Evolutionary conservation across 2,113 vertebrate genomes (phyloP), one percentile per base, ranked within the genome.

Genomic region (Echinops telfairi): DNA sequence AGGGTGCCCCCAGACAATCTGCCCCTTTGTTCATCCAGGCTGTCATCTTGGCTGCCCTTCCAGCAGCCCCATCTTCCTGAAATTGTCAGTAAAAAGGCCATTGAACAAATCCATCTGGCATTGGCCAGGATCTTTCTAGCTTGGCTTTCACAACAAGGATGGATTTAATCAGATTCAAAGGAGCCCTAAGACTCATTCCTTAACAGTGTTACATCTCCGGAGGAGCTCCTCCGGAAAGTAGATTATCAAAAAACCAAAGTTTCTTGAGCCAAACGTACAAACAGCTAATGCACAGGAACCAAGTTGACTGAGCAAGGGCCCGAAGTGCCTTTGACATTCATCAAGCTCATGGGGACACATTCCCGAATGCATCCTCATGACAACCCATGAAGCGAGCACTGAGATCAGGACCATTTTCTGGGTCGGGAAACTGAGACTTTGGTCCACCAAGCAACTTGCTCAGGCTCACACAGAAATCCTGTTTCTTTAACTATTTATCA

Each of bases 141-240:
- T 87, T 6, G 16, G 40, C 64, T 94, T 64, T 88, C 57, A 91
- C 78, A 91, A 66, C 6, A 31, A 77, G 84, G 82, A 84, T 92
- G 88, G 68, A 94, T 92, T 95, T 89, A 75, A 85, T 94, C 70
- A 95, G 90, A 95, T 93, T 92, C 62, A 93, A 85, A 90, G 60
- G 57, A 73, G 57, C 20, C 66, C 66, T 53, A 58, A 84, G 70
- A 89, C 68, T 81, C 66, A 66, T 81, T 89, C 31, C 40, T 14
- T 89, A 66, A 68, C 36, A 60, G 23, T 68, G 14, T 83, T 85
- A 10, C 29, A 75, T 83, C 70, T 93, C 88, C 6, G 12, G 70
- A 94, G 89, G 75, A 86, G 33, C 53, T 88, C 58, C 53, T 88
- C 58, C 6, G 2, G 80, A 93, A 92, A 36, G 60, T 10, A 81